Conservation (phyloP, 2,113 vertebrate species). For the Columbina picui region DNA sequence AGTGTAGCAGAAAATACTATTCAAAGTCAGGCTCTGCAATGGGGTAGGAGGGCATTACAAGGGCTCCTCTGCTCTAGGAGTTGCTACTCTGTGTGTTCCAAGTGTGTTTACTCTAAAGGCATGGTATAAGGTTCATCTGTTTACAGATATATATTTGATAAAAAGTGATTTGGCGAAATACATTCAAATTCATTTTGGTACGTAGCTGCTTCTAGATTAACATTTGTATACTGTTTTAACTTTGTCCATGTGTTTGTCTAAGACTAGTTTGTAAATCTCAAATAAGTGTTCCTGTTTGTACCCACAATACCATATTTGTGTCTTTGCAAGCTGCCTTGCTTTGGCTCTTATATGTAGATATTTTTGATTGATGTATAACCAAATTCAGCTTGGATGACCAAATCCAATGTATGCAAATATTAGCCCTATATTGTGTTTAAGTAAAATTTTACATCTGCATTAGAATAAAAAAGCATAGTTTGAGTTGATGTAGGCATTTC, state of each 20-base stretch:
- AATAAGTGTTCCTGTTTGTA: background rate
- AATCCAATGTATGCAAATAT: slow-evolving; percentile 33
- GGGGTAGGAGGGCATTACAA: background rate
- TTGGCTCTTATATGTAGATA: background rate
- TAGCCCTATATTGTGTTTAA: slow-evolving; percentile 62
- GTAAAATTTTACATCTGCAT: slow-evolving; percentile 65
- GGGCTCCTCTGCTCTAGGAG: background rate
- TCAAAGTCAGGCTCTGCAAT: background rate
- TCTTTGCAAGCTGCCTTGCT: background rate
- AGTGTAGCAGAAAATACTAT: background rate
- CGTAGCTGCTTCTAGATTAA: background rate
- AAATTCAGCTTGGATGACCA: slow-evolving; percentile 41
- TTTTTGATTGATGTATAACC: slow-evolving; percentile 58
- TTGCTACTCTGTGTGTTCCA: rapidly evolving
- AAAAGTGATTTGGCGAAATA: background rate
- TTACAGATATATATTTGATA: background rate
- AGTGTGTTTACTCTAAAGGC: background rate
- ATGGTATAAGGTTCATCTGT: background rate
- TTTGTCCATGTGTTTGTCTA: background rate
- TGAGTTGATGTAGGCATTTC: slow-evolving; percentile 41
- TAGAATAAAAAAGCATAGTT: slow-evolving; percentile 66
- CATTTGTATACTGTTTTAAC: background rate
- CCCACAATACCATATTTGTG: background rate
- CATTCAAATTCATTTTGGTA: background rate
- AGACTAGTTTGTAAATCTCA: background rate